Evolutionary conservation across 1,140 invertebrate genomes (phyloP).

Genomic region (Cecropterus lyciades): DNA sequence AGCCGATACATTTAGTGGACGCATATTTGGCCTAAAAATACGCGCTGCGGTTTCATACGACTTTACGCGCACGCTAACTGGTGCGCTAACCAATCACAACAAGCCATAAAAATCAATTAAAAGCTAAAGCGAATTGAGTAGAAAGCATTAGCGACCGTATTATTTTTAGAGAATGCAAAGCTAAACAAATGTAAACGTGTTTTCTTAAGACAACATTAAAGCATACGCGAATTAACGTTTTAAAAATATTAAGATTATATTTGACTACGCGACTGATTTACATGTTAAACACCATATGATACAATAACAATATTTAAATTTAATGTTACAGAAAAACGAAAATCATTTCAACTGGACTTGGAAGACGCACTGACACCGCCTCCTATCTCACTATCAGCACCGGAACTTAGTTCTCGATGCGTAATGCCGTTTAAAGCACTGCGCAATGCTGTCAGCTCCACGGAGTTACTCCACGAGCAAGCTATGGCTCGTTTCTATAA

Average conservation of each 20-base stretch:
- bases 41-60: slow-evolving; percentile 29
- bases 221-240: too few species aligned
- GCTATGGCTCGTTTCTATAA: slow-evolving; percentile 92
- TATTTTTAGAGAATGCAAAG: neutral
- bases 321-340: slow-evolving; percentile 82
- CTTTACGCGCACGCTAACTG: slow-evolving; percentile 17
- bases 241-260: too few species aligned
- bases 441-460: slow-evolving; percentile 91
- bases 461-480: slow-evolving; percentile 91
- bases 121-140: slow-evolving; percentile 9
- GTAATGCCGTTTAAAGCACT: slow-evolving; percentile 83
- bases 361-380: slow-evolving; percentile 88
- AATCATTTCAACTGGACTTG: slow-evolving; percentile 85
- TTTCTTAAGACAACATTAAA: too few species aligned
- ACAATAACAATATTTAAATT: slow-evolving; percentile 22
- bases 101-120: slow-evolving; percentile 14
- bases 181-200: neutral
- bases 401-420: slow-evolving; percentile 86
- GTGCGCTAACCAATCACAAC: slow-evolving; percentile 10
- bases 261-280: too few species aligned
- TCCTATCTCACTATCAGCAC: slow-evolving; percentile 91
- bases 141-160: slow-evolving; percentile 12
- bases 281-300: neutral
- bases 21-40: slow-evolving; percentile 54
- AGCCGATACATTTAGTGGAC: slow-evolving; percentile 25